Evolutionary conservation across 2,888 invertebrate genomes (phyloP), one percentile per base, ranked within the genome.

Genomic region (Saturnia pavonia): DNA sequence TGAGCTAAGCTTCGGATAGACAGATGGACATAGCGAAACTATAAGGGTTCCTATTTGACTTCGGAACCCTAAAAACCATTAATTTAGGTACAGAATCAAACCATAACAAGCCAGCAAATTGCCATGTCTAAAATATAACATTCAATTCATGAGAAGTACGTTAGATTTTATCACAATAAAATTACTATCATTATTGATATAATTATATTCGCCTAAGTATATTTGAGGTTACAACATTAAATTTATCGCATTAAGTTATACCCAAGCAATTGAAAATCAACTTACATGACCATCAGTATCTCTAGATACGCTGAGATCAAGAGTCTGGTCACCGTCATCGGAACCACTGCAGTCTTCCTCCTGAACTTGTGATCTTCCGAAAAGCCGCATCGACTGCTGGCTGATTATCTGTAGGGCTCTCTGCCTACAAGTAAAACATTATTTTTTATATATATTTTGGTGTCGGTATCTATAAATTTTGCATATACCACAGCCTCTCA

Each of bases 261-360:
- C 16, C 19, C 19, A 45, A 14, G 16, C 16, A 45, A 54, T 54
- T 11, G 7, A 11, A 22, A 22, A 11, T 22, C 22, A 54, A 54
- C 54, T 54, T 54, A 94, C 94, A 90, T 94, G 94, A 76, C 94
- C 94, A 81, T 94, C 94, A 25, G 88, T 88, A 75, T 94, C 94
- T 76, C 94, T 93, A 1, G 94, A 94, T 0, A 94, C 90, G 72
- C 94, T 94, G 2, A 94, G 81, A 75, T 94, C 94, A 51, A 94
- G 83, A 69, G 94, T 94, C 76, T 94, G 93, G 42, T 94, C 94
- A 77, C 94, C 94, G 81, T 94, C 94, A 78, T 94, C 94, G 78
- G 94, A 94, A 1, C 90, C 90, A 70, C 93, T 94, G 2, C 88
- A 92, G 54, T 94, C 94, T 71, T 94, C 94, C 42, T 94, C 93